These are phyloP conservation scores for Zaprionus lachaisei DNA, from an alignment of 1,140 invertebrate genomes.

Conservation along the genomic window DNA sequence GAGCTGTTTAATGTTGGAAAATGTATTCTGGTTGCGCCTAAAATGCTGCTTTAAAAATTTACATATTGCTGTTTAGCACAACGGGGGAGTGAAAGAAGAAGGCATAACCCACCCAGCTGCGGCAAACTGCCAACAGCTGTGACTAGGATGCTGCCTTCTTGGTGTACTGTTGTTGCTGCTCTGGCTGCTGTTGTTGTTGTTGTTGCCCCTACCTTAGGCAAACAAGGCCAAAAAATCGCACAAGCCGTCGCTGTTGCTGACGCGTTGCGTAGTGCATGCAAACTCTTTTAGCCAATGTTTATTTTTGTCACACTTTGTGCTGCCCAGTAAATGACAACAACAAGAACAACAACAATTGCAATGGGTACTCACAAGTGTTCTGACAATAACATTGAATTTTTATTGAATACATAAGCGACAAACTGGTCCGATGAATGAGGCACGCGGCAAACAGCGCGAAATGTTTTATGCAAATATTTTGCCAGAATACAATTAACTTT, in stretches of 20 bases:
- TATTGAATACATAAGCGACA: slow-evolving; percentile 46
- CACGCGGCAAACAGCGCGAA: slow-evolving; percentile 7
- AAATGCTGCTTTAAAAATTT: slow-evolving; percentile 34
- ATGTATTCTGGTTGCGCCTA: background rate
- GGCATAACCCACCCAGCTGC: background rate
- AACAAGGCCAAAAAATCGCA: slow-evolving; percentile 13
- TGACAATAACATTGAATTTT: slow-evolving; percentile 68
- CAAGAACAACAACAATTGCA: slow-evolving; percentile 11
- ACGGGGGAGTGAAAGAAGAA: background rate
- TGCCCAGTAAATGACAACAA: slow-evolving; percentile 4
- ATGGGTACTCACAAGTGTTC: slow-evolving; percentile 26
- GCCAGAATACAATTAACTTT: slow-evolving; percentile 27
- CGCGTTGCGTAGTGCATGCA: background rate
- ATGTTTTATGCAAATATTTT: slow-evolving; percentile 47
- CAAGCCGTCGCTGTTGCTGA: background rate
- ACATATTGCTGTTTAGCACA: slow-evolving; percentile 7
- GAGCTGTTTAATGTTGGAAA: background rate
- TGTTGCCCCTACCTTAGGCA: slow-evolving; percentile 9
- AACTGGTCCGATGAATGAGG: slow-evolving; percentile 10
- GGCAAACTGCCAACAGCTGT: slow-evolving; percentile 32
- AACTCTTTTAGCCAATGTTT: slow-evolving; percentile 33
- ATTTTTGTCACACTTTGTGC: slow-evolving; percentile 46
- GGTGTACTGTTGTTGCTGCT: background rate
- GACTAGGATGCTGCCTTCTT: slow-evolving; percentile 10
- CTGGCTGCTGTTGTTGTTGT: slow-evolving; percentile 8